A percentile compares a stretch with the other conserved stretches of the same genome.
Evolutionary conservation across 2,888 invertebrate genomes (phyloP).

Genomic region (Ptychoptera albimana): DNA sequence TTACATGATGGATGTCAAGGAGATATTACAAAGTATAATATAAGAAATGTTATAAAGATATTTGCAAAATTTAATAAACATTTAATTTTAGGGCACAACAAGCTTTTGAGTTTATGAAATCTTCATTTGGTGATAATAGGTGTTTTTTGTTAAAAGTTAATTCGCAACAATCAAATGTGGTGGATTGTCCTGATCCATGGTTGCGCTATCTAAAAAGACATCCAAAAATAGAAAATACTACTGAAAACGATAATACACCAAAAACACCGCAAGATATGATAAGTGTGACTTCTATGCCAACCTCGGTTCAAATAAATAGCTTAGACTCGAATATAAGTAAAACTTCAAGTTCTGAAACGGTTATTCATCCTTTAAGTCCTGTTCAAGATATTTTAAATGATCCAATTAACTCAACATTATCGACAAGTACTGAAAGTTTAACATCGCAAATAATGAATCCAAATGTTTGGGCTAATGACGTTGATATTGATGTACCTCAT

Average conservation of each 20-base stretch:
- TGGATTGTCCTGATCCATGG: conserved; percentile 71
- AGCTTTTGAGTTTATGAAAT: conserved; percentile 69
- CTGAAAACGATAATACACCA: conserved; percentile 36
- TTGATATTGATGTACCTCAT: conserved; percentile 39
- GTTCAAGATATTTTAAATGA: conserved; percentile 43
- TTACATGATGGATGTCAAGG: conserved; percentile 62
- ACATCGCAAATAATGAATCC: conserved; percentile 33
- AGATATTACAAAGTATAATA: conserved; percentile 45
- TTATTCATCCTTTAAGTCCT: conserved; percentile 61
- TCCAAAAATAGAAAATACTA: conserved; percentile 28
- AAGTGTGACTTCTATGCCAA: conserved; percentile 28
- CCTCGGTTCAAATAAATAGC: conserved; percentile 23
- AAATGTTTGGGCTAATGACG: conserved; percentile 41
- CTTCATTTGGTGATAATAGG: conserved; percentile 68
- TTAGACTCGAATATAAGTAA: conserved; percentile 14
- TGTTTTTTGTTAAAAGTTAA: conserved; percentile 86
- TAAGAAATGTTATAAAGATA: not conserved
- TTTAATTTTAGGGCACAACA: conserved; percentile 55
- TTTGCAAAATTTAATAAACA: not conserved
- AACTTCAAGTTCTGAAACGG: conserved; percentile 19
- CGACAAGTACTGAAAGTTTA: conserved; percentile 41
- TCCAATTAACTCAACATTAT: conserved; percentile 33
- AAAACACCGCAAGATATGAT: conserved; percentile 40
- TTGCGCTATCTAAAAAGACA: conserved; percentile 53
- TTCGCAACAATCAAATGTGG: conserved; percentile 47